Base-by-base conservation (phyloP, 1,140 invertebrate species). In the Pissodes strobi region DNA sequence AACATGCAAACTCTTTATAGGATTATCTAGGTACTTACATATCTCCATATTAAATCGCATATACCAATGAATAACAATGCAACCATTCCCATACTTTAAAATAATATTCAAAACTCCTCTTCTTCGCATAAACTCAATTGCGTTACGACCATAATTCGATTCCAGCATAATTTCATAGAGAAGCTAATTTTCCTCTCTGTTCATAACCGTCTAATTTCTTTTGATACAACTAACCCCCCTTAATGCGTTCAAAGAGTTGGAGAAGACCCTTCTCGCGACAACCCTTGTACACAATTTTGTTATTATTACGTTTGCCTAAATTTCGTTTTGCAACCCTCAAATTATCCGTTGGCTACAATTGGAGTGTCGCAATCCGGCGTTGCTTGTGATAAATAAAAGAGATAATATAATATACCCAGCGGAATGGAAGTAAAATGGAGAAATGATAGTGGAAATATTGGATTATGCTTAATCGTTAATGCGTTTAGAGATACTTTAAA, bases 241-340 rank as follows among this genome's bases (percentile, higher is more conserved):
- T 45, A 45, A 19, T 45, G 10, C 10, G 23, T 10, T 25, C 34
- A 56, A 56, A 56, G 53, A 43, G 53, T 43, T 43, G 37, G 39
- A 39, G 27, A 30, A 4, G 39, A 34, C 27, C 53, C 53, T 34
- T 56, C 27, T 12, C 15, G 38, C 21, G 53, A 56, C 39, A 56
- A 9, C 53, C 53, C 51, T 53, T 53, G 21, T 43, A 56, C 38
- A 45, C 37, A 56, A 56, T 56, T 56, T 56, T 43, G 53, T 56
- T 56, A 41, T 56, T 56, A 56, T 56, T 56, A 25, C 53, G 27
- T 56, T 56, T 56, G 38, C 53, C 38, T 43, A 56, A 56, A 56
- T 56, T 56, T 56, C 30, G 21, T 56, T 56, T 45, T 27, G 2
- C 53, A 17, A 43, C 39, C 53, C 53, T 27, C 37, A 21, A 39